Base-by-base conservation (phyloP, 53 echinoderm and acorn worm species). In the Stichopus horrens region DNA sequence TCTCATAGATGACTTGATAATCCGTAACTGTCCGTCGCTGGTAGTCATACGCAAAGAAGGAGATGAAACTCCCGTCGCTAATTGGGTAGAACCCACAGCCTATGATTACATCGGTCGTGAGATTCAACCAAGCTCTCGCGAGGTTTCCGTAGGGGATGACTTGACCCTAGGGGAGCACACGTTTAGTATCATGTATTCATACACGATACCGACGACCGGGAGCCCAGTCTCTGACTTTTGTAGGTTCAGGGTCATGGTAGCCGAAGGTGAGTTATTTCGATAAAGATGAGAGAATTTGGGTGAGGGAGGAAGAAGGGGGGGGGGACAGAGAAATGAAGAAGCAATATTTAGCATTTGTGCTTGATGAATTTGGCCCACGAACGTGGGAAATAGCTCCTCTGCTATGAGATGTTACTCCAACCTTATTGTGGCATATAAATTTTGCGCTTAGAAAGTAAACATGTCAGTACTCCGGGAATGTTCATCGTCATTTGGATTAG, bases 21-120 rank as follows among this genome's bases (percentile, higher is more conserved):
- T 78, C 53, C 53, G 79, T 55, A 78, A 78, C 79, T 78, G 79
- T 53, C 53, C 79, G 5, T 7, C 53, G 53, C 53, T 55, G 55
- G 53, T 78, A 11, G 53, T 53, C 5, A 11, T 78, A 78, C 79
- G 79, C 9, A 51, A 52, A 55, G n/a, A 4, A 19, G 79, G 7
- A 18, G 52, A 4, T 54, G 79, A 78, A 6, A 7, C 52, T 52
- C n/a, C 53, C 8, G 53, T 3, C 4, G 79, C 5, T 53, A 53
- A 78, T 2, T 78, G 53, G 53, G 79, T 78, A 19, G 79, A 78
- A 55, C 79, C 79, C 9, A 55, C 79, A 52, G 79, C 79, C 53
- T 53, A 54, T 53, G 79, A 78, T 78, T 55, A 78, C 54, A n/a
- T 54, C 55, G 79, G 79, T 5, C 79, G 55, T 18, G 18, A 10